Conservation (phyloP, 2,888 invertebrate species). For the Pimpla rufipes region DNA sequence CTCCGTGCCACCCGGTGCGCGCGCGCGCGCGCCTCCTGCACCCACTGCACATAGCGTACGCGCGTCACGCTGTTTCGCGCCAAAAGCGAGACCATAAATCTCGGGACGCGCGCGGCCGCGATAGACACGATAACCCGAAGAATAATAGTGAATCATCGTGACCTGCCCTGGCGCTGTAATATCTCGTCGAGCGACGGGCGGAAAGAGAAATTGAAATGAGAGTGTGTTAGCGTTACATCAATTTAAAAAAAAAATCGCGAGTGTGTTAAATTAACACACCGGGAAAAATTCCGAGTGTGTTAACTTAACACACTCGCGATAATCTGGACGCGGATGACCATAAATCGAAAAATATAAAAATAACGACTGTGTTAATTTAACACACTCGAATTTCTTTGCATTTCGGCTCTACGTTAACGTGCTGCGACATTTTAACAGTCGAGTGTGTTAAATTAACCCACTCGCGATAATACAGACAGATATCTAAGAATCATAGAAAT, state of each 20-base stretch:
- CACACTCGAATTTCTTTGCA: background rate
- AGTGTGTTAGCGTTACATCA: background rate
- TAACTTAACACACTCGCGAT: background rate
- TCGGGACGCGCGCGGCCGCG: background rate
- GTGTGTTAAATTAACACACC: background rate
- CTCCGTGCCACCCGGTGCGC: background rate
- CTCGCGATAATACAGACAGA: too few relatives aligned
- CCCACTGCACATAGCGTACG: background rate
- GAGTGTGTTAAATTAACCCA: background rate
- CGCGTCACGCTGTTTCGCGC: constrained; percentile 1
- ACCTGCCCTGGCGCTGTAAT: background rate
- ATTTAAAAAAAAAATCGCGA: background rate
- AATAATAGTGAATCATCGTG: constrained; percentile 5
- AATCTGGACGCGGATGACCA: too few relatives aligned
- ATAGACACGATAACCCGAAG: constrained; percentile 12
- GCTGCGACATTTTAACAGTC: too few relatives aligned
- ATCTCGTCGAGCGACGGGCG: background rate
- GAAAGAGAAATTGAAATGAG: background rate
- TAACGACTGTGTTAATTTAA: background rate
- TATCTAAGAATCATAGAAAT: too few relatives aligned
- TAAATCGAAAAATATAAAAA: background rate
- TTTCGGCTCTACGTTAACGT: too few relatives aligned
- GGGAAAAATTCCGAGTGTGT: background rate
- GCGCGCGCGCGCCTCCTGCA: too few relatives aligned
- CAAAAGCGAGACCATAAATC: constrained; percentile 58